Percentiles rank a stretch among this genome's conserved stretches.
phyloP scores from a whole-genome alignment of 2,113 vertebrate genomes.

The Pongo pygmaeus region DNA sequence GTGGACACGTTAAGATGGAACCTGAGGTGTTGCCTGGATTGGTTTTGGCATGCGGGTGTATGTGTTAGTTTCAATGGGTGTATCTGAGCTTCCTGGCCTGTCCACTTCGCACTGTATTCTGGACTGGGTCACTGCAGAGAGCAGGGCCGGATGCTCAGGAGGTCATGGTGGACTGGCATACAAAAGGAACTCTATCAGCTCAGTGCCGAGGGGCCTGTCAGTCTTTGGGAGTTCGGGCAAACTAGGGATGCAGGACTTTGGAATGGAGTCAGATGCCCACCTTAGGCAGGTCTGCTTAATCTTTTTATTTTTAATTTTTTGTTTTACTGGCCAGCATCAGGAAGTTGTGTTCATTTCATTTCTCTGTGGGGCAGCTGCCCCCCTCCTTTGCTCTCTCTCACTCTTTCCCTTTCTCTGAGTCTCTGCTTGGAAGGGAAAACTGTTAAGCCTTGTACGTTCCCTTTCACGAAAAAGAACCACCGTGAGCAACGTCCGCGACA shows the following conservation, averaged over 20 bases:
- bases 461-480: conserved; percentile 64
- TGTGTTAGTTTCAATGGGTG: conserved; percentile 71
- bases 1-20: conserved; percentile 68
- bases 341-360: conserved; percentile 74
- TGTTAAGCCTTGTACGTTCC: conserved; percentile 33
- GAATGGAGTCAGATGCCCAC: conserved; percentile 61
- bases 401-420: conserved; percentile 76
- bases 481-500: conserved; percentile 52
- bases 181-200: conserved; percentile 64
- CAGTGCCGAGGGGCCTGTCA: conserved; percentile 63
- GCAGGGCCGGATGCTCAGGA: conserved; percentile 39
- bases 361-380: conserved; percentile 52
- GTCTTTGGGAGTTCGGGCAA: conserved; percentile 71
- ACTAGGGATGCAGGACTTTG: conserved; percentile 66
- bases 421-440: conserved; percentile 67
- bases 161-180: conserved; percentile 18
- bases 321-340: conserved; percentile 72
- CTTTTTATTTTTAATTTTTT: conserved; percentile 32
- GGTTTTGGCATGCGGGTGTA: conserved; percentile 70
- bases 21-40: conserved; percentile 76
- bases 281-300: conserved; percentile 61
- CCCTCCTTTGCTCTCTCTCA: conserved; percentile 36
- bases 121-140: conserved; percentile 42
- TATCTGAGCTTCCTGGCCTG: conserved; percentile 70
- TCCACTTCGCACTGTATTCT: conserved; percentile 41